These are phyloP conservation scores for Caranx ignobilis DNA, from an alignment of 2,113 vertebrate species.

Conservation along the genomic window DNA sequence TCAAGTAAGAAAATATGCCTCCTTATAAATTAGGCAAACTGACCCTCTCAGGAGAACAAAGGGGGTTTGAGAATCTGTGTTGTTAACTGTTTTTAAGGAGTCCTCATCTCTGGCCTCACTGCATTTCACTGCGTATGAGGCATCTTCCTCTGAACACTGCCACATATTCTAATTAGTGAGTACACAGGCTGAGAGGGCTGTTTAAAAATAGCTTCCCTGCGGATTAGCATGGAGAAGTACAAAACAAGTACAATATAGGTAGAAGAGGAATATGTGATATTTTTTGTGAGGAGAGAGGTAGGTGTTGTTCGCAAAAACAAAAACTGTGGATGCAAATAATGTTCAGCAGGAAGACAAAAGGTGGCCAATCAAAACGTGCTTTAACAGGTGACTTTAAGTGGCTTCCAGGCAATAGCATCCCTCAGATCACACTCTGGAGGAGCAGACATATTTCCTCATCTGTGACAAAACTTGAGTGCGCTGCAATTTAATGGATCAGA, in stretches of 20 bases:
- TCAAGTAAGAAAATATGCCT: not conserved
- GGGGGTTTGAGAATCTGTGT: constrained; percentile 25
- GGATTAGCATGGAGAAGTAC: constrained; percentile 34
- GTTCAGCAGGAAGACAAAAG: constrained; percentile 8
- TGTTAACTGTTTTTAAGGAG: constrained; percentile 41
- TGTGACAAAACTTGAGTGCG: constrained; percentile 74
- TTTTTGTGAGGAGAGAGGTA: not conserved
- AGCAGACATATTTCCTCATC: constrained; percentile 51
- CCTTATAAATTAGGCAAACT: not conserved
- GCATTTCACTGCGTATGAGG: constrained; percentile 40
- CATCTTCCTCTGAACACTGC: constrained; percentile 51
- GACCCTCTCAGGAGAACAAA: constrained; percentile 7
- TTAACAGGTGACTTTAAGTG: constrained; percentile 50
- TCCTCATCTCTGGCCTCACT: constrained; percentile 38
- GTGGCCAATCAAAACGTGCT: constrained; percentile 17
- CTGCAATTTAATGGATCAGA: constrained; percentile 80
- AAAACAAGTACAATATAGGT: constrained; percentile 28
- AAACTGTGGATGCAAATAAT: constrained; percentile 24
- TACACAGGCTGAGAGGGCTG: constrained; percentile 49
- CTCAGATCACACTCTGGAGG: constrained; percentile 17
- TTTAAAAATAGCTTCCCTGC: constrained; percentile 63
- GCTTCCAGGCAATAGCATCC: constrained; percentile 33
- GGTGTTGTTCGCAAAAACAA: constrained; percentile 16
- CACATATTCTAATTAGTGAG: constrained; percentile 67
- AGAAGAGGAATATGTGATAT: constrained; percentile 5